These are phyloP conservation scores for Heteromyza rotundicornis DNA, from an alignment of 2,888 invertebrate genomes.

Conservation along the genomic window DNA sequence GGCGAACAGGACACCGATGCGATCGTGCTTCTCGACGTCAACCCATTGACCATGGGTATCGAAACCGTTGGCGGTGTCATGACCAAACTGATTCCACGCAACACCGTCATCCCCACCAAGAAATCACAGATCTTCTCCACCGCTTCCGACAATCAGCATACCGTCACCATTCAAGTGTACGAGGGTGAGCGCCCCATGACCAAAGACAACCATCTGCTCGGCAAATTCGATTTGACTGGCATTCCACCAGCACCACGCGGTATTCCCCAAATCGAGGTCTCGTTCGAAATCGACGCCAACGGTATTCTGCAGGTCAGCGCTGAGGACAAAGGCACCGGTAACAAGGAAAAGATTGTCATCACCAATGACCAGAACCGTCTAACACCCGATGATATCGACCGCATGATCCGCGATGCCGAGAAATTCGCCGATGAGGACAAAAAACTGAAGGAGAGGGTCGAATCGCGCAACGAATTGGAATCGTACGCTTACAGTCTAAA, in stretches of 20 bases:
- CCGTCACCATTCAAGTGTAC: conserved; percentile 97
- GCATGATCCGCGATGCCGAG: conserved; percentile 99
- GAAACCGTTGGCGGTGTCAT: conserved; percentile 99
- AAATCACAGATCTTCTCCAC: conserved; percentile 99
- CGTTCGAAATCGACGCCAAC: conserved; percentile 93
- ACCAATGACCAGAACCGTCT: conserved; percentile 97
- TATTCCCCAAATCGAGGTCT: conserved; percentile 93
- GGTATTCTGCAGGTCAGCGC: conserved; percentile 96
- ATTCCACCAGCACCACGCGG: conserved; percentile 95
- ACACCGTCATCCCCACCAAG: conserved; percentile 99
- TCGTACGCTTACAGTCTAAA: conserved; percentile 97
- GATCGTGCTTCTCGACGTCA: conserved; percentile 95
- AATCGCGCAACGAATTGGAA: conserved; percentile 95
- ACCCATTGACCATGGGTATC: conserved; percentile 98
- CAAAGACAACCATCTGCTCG: conserved; percentile 97
- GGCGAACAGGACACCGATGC: conserved; percentile 97
- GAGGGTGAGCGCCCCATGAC: conserved; percentile 99
- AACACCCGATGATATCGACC: conserved; percentile 97
- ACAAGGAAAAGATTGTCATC: conserved; percentile 98
- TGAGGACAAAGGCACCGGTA: conserved; percentile 99
- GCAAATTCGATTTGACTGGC: conserved; percentile 97
- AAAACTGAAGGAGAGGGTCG: conserved; percentile 93
- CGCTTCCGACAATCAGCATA: conserved; percentile 98
- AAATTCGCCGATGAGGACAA: conserved; percentile 99
- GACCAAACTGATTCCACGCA: conserved; percentile 97